Conservation (phyloP, 2,888 invertebrate species). For the Eucriotettix oculatus region DNA sequence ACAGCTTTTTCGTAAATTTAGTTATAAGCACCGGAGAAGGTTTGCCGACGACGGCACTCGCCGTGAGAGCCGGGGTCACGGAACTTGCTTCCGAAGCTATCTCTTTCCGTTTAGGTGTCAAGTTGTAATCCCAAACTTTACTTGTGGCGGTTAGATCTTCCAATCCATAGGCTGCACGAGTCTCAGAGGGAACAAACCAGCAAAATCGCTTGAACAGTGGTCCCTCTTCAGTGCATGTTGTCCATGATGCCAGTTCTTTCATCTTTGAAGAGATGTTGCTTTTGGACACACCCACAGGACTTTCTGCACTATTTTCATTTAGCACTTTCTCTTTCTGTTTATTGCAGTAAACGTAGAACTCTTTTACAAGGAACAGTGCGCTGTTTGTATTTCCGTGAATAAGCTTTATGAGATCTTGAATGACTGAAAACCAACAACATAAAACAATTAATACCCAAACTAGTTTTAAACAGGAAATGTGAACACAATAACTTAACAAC, state of each 20-base stretch:
- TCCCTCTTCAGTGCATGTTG: conserved; percentile 34
- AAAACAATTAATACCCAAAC: no score
- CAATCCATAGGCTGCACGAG: conserved; percentile 5
- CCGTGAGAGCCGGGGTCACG: neutral
- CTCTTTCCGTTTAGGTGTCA: conserved; percentile 6
- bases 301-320: no score
- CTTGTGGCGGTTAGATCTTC: conserved; percentile 6
- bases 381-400: conserved; percentile 28
- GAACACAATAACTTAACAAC: no score
- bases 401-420: no score
- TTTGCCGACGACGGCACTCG: neutral
- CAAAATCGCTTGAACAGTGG: conserved; percentile 37
- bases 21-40: conserved; percentile 6
- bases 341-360: no score
- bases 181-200: conserved; percentile 38
- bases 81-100: neutral
- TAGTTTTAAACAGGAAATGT: no score
- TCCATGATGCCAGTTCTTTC: conserved; percentile 41
- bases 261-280: conserved; percentile 28
- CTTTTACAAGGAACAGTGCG: conserved; percentile 2
- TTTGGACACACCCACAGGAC: conserved; percentile 1
- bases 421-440: no score
- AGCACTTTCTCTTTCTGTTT: no score
- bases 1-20: conserved; percentile 21
- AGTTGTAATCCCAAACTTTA: conserved; percentile 8